A percentile compares a stretch with the other conserved stretches of the same genome.
Evolutionary conservation across 2,113 vertebrate species (phyloP).

Genomic region (Ctenomys sociabilis): DNA sequence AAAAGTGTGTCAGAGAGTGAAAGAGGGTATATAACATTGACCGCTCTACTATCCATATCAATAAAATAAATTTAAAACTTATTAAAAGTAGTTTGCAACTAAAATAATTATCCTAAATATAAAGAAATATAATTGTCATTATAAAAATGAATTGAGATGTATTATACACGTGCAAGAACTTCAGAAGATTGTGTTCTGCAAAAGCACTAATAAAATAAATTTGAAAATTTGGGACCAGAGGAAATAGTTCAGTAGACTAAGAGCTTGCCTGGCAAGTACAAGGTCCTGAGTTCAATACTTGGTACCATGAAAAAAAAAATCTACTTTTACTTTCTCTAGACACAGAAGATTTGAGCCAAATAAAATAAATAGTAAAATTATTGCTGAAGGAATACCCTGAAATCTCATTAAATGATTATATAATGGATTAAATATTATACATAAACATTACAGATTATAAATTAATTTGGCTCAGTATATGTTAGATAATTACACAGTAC

Average conservation of each 20-base stretch:
- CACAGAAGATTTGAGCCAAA: not conserved
- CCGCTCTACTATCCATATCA: not conserved
- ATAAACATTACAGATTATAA: not conserved
- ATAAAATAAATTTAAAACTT: not conserved
- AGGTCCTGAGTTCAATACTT: too few relatives aligned
- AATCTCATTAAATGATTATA: not conserved
- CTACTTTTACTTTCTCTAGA: not conserved
- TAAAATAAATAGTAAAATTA: not conserved
- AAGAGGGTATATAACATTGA: not conserved
- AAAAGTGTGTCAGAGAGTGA: not conserved
- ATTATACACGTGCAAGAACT: not conserved
- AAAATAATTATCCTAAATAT: not conserved
- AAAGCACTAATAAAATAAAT: not conserved
- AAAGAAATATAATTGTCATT: not conserved
- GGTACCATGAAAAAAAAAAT: not conserved
- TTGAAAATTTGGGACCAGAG: not conserved
- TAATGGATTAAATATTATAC: not conserved
- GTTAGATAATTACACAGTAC: too few relatives aligned
- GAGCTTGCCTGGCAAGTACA: too few relatives aligned
- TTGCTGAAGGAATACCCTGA: not conserved
- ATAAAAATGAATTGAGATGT: not conserved
- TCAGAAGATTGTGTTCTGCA: not conserved
- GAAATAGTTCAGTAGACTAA: too few relatives aligned
- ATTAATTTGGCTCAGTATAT: not conserved
- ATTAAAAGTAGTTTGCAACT: not conserved